Conservation (phyloP, 2,113 vertebrate genomes). For the Callopanchax toddi region DNA sequence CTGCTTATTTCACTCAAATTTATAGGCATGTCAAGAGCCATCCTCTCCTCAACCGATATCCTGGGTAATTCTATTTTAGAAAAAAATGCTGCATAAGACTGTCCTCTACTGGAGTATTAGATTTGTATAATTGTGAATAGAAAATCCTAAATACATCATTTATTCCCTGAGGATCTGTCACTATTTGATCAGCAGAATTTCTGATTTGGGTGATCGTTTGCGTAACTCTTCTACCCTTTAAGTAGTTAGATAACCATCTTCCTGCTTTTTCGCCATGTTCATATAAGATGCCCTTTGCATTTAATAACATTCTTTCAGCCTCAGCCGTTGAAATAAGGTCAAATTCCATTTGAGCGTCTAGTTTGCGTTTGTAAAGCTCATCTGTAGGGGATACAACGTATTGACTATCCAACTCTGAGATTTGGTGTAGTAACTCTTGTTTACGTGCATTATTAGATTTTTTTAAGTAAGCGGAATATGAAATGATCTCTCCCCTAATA, state of each 20-base stretch:
- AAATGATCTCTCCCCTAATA: not conserved
- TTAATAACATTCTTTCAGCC: not conserved
- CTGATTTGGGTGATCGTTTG: not conserved
- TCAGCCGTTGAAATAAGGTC: not conserved
- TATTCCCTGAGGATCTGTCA: not conserved
- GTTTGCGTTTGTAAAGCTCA: not conserved
- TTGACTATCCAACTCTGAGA: not conserved
- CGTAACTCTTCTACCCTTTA: not conserved
- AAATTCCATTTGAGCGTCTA: not conserved
- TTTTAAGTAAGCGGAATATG: not conserved
- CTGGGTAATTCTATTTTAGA: not conserved
- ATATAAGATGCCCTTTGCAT: not conserved
- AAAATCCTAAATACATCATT: not conserved
- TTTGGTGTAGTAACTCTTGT: not conserved
- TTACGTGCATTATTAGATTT: not conserved
- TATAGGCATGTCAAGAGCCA: not conserved
- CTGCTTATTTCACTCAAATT: not conserved
- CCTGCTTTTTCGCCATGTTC: not conserved
- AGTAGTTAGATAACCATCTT: not conserved
- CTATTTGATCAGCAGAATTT: not conserved
- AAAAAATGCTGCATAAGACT: not conserved
- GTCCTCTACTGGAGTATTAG: not conserved
- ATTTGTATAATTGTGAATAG: not conserved
- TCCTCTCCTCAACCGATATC: not conserved
- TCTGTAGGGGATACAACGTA: not conserved